Evolutionary conservation across 2,888 invertebrate species (phyloP), one percentile per base, ranked within the genome.

Genomic region (Rhamphomyia laevipes): DNA sequence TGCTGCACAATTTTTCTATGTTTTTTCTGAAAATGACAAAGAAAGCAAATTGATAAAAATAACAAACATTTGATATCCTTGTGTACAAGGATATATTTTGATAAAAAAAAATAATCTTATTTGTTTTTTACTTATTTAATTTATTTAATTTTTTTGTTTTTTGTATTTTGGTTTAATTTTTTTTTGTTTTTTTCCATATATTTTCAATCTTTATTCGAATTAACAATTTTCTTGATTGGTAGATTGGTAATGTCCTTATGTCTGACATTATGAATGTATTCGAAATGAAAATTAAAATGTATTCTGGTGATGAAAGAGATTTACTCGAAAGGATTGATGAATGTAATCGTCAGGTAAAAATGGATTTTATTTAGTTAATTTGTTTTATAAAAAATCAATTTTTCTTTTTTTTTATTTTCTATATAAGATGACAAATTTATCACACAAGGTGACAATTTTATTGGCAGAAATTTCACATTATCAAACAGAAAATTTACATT

Each of bases 211-310:
- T n/a, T n/a, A 31, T 11, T n/a, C 30, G n/a, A n/a, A 17, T 45
- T n/a, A 44, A 33, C 27, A 18, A 21, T 43, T 27, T 27, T 27
- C 5, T 21, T 21, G 4, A 43, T 43, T 48, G 7, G 2, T 17
- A 53, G 50, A 52, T 49, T 48, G 50, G 35, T 18, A 51, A 50
- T 37, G 33, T 50, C 35, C 23, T 51, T 11, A 48, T 49, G 51
- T 52, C 52, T 15, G 52, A 55, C 21, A 50, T 55, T 18, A 50
- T 53, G 45, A 51, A 55, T 46, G 41, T 54, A 9, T 55, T 53
- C 30, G 55, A 55, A 43, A 47, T 52, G 35, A 53, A 55, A 50
- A 37, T 54, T 15, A 33, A 47, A 38, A 46, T 53, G 45, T 51
- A 37, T 37, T 42, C 48, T 13, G 49, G 51, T 44, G 35, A 47